Conservation (phyloP, 2,797 vertebrate species). For the Merluccius polli region DNA sequence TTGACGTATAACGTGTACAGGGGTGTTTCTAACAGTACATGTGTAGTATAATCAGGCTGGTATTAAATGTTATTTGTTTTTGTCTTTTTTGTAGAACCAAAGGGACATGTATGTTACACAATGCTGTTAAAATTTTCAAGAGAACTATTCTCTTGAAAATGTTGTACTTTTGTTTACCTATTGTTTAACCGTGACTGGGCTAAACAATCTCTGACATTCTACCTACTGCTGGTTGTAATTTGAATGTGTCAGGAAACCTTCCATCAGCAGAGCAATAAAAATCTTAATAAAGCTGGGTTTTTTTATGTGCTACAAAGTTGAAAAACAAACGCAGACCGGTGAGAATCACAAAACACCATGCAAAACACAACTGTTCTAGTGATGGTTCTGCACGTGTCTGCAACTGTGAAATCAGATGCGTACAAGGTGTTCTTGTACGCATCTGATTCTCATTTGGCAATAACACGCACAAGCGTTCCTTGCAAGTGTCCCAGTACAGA, state of each 20-base stretch:
- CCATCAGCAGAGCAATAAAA: background rate
- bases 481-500: background rate
- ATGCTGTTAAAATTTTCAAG: background rate
- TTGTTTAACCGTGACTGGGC: background rate
- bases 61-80: no score
- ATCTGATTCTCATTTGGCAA: background rate
- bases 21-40: no score
- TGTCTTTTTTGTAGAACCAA: no score
- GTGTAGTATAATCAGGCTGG: no score
- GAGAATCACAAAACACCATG: background rate
- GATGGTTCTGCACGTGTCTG: no score
- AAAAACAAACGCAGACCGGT: background rate
- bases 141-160: background rate
- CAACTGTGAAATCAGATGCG: background rate
- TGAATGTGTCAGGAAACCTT: background rate
- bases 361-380: background rate
- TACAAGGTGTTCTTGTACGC: background rate
- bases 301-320: background rate
- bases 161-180: background rate
- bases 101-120: background rate
- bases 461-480: background rate
- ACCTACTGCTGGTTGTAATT: background rate
- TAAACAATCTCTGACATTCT: background rate
- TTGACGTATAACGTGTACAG: no score
- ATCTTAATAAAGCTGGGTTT: background rate